These are phyloP conservation scores for Lasiurus borealis DNA, from an alignment of 2,113 vertebrate genomes.

Conservation along the genomic window DNA sequence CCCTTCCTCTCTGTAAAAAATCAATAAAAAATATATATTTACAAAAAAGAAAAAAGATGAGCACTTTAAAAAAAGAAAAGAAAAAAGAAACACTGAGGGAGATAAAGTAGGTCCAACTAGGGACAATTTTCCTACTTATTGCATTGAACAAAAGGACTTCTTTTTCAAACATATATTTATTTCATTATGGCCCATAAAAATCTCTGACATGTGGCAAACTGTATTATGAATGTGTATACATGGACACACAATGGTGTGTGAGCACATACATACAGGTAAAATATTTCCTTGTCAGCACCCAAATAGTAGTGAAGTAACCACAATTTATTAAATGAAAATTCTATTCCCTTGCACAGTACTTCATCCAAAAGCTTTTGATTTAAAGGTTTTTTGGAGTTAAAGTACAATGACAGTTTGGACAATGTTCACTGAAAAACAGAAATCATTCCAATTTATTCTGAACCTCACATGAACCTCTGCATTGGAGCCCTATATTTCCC, in stretches of 20 bases:
- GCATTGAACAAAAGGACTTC: neutral
- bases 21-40: too few relatives aligned
- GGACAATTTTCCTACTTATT: neutral
- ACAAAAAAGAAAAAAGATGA: too few relatives aligned
- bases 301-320: slow-evolving; percentile 1
- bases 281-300: neutral
- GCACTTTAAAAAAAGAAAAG: too few relatives aligned
- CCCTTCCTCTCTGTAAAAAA: too few relatives aligned
- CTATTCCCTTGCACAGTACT: slow-evolving; percentile 37
- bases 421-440: slow-evolving; percentile 66
- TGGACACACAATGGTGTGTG: neutral
- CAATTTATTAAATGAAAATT: slow-evolving; percentile 48
- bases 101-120: neutral
- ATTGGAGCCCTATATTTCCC: slow-evolving; percentile 76
- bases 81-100: neutral
- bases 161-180: neutral
- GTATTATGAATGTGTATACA: neutral
- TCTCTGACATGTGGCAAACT: neutral
- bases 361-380: slow-evolving; percentile 37
- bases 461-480: slow-evolving; percentile 87
- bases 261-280: neutral
- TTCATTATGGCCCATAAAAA: neutral
- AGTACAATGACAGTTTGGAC: slow-evolving; percentile 63
- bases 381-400: slow-evolving; percentile 58
- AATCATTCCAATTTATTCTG: slow-evolving; percentile 84